Evolutionary conservation across 2,113 vertebrate species (phyloP), one percentile per base, ranked within the genome.

Genomic region (Platichthys stellatus): DNA sequence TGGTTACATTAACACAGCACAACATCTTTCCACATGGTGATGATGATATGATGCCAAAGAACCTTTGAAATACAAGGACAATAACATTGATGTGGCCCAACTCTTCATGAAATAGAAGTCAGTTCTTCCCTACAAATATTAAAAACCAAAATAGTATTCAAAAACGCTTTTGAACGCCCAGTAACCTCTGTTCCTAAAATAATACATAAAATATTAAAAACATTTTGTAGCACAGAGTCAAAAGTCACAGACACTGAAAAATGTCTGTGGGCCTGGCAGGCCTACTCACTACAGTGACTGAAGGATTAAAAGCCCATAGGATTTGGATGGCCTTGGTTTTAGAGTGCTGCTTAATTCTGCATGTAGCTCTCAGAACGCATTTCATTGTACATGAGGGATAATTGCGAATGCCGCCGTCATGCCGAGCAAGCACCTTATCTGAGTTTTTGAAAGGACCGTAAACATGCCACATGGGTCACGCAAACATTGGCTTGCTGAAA

Each of bases 301-400:
- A 43, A 63, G 63, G 86, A 88, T 87, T 91, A 85, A 86, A 69
- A 75, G 57, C 58, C 65, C 23, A 40, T 11, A 76, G 71, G 85
- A 89, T 86, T 91, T 92, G 77, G 80, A 56, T 75, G 65, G 75
- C 72, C 74, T 65, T 65, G 80, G 61, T 82, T 85, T 87, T 74
- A 76, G 60, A 80, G 74, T 75, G 58, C 54, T 11, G 69, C 75
- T 88, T 85, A 86, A 82, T 85, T 90, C 84, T 82, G 78, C 80
- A 75, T 90, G 84, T 83, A 84, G 86, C 64, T 69, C 79, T 90
- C 76, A 77, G 67, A 90, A 86, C 82, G 83, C 74, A 84, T 90
- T 87, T 88, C 70, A 90, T 67, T 83, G 75, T 85, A 90, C 78
- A 87, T 65, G 66, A 40, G 61, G 69, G 72, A 86, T 88, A 74